Conservation (phyloP, 2,888 invertebrate genomes). For the Mycalesis mineus region DNA sequence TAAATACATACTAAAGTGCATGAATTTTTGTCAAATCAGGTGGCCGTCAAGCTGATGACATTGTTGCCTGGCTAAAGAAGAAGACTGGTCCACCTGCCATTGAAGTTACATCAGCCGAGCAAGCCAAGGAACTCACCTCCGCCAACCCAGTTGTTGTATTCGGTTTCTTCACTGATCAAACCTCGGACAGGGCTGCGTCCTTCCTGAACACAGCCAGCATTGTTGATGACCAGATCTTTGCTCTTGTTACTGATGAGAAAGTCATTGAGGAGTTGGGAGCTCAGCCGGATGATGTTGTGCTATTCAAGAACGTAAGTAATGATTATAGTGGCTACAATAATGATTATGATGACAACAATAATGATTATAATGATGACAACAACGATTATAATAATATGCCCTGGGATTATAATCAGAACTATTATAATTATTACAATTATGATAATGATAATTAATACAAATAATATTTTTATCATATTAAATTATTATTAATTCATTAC, state of each 20-base stretch:
- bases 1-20: too few species aligned
- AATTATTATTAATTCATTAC: too few species aligned
- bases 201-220: constrained; percentile 88
- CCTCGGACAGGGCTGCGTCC: constrained; percentile 87
- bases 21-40: constrained; percentile 68
- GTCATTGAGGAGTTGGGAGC: constrained; percentile 89
- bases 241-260: constrained; percentile 87
- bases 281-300: constrained; percentile 86
- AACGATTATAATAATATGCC: too few species aligned
- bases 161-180: constrained; percentile 93
- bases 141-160: constrained; percentile 89
- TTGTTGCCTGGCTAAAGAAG: constrained; percentile 95
- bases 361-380: too few species aligned
- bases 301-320: constrained; percentile 91
- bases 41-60: constrained; percentile 94
- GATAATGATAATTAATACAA: too few species aligned
- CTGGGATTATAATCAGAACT: too few species aligned
- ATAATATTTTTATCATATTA: too few species aligned
- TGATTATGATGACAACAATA: too few species aligned
- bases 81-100: constrained; percentile 98
- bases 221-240: constrained; percentile 94
- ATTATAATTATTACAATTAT: too few species aligned
- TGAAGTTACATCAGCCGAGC: constrained; percentile 86
- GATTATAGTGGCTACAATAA: too few species aligned
- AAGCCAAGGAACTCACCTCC: constrained; percentile 89